These are phyloP conservation scores for Blastobasis lacticolella DNA, from an alignment of 2,888 invertebrate genomes.

Conservation along the genomic window DNA sequence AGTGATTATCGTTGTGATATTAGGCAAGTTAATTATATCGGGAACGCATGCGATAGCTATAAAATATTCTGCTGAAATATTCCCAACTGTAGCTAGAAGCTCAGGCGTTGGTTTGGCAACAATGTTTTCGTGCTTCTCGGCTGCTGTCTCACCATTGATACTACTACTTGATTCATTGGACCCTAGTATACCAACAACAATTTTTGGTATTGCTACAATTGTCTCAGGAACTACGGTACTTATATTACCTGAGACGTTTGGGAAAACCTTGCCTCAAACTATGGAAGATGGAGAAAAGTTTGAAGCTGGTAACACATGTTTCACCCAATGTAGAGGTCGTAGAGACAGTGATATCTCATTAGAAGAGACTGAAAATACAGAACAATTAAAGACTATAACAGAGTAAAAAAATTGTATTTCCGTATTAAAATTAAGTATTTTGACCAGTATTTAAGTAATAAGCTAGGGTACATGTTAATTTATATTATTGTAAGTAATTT, in stretches of 20 bases:
- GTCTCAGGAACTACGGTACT: slow-evolving; percentile 82
- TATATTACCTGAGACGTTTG: slow-evolving; percentile 86
- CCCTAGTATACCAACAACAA: slow-evolving; percentile 83
- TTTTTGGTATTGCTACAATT: slow-evolving; percentile 83
- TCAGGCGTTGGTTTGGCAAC: slow-evolving; percentile 89
- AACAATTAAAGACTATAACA: too few relatives aligned
- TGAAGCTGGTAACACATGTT: slow-evolving; percentile 88
- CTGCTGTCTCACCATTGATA: slow-evolving; percentile 85
- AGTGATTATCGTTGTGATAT: slow-evolving; percentile 79
- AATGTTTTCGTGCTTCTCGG: slow-evolving; percentile 89
- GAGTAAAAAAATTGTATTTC: too few relatives aligned
- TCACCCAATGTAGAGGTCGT: slow-evolving; percentile 75
- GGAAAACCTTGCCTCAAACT: slow-evolving; percentile 86
- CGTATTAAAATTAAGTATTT: too few relatives aligned
- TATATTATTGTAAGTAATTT: too few relatives aligned
- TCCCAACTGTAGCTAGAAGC: slow-evolving; percentile 89
- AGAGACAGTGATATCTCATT: slow-evolving; percentile 45
- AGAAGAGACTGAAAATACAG: slow-evolving; percentile 8
- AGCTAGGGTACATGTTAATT: too few relatives aligned
- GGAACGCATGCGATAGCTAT: slow-evolving; percentile 90
- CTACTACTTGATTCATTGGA: slow-evolving; percentile 84
- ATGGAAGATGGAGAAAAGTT: slow-evolving; percentile 89
- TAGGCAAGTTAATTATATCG: slow-evolving; percentile 88
- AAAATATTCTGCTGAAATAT: slow-evolving; percentile 90
- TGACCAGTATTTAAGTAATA: too few relatives aligned